Conservation (phyloP, 2,888 invertebrate species). For the Pseudoips prasinana region DNA sequence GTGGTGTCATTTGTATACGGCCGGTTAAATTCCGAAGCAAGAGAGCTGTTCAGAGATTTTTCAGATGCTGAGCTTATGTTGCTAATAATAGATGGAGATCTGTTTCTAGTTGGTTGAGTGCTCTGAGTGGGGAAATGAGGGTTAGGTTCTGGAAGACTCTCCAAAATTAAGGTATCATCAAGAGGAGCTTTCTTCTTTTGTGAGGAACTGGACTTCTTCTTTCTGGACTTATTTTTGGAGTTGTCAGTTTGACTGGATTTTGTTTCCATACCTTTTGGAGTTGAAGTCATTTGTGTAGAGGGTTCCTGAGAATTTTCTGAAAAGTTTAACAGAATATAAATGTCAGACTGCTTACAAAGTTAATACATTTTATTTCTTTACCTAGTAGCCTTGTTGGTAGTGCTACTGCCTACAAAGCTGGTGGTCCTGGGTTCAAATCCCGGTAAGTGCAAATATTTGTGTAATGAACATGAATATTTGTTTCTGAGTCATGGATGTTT, state of each 20-base stretch:
- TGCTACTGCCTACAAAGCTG: no score
- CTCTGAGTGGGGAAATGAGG: neutral
- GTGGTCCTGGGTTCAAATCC: no score
- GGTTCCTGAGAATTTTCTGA: no score
- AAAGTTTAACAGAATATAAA: no score
- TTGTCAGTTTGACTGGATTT: neutral
- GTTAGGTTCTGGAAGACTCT: neutral
- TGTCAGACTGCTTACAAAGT: no score
- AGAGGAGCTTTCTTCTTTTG: neutral
- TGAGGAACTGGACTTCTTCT: neutral
- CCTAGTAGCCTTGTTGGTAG: no score
- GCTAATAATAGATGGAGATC: neutral
- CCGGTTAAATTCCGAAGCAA: slow-evolving; percentile 7
- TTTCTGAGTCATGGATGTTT: no score
- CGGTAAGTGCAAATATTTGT: no score
- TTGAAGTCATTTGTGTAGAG: neutral
- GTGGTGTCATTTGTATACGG: neutral
- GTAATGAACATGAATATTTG: no score
- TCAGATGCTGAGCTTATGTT: neutral
- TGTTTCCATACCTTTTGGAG: neutral
- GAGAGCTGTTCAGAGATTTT: slow-evolving; percentile 5
- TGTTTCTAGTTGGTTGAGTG: neutral
- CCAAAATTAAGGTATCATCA: neutral
- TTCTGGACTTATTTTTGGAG: neutral
- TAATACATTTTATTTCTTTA: no score